phyloP scores from a whole-genome alignment of 1,140 invertebrate genomes.

The Cyrtorhinus lividipennis region DNA sequence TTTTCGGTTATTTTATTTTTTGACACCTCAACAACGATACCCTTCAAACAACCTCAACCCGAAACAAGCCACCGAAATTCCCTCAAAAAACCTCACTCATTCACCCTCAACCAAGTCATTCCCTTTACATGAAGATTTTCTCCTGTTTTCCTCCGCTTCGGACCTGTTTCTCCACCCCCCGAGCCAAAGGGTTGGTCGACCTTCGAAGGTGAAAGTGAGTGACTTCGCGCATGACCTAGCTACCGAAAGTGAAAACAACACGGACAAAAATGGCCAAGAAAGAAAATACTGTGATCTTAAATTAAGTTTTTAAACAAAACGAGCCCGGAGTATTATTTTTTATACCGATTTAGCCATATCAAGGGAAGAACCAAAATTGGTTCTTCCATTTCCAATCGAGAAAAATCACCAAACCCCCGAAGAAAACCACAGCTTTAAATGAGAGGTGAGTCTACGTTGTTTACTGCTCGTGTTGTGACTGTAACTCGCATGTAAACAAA shows the following conservation, averaged over 20 bases:
- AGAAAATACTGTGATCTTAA: slow-evolving; percentile 25
- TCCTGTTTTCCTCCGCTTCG: too few species aligned
- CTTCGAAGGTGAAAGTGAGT: slow-evolving; percentile 13
- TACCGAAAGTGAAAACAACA: slow-evolving; percentile 11
- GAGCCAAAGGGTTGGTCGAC: not conserved
- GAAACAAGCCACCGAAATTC: too few species aligned
- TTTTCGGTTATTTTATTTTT: too few species aligned
- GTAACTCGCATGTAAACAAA: not conserved
- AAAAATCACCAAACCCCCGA: too few species aligned
- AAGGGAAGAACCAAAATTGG: not conserved
- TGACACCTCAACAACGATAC: too few species aligned
- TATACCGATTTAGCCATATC: slow-evolving; percentile 20
- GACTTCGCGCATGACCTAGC: slow-evolving; percentile 18
- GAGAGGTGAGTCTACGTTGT: not conserved
- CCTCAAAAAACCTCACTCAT: too few species aligned
- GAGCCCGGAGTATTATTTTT: slow-evolving; percentile 17
- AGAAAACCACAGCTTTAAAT: not conserved
- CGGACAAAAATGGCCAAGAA: slow-evolving; percentile 23
- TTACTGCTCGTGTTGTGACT: too few species aligned
- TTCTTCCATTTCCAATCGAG: too few species aligned
- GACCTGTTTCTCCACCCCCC: not conserved
- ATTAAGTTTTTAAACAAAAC: slow-evolving; percentile 12
- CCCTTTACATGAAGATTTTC: too few species aligned
- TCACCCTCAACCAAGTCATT: too few species aligned
- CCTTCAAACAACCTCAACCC: too few species aligned